Percentiles rank a stretch among this genome's conserved stretches.
Conservation (phyloP, 2,888 invertebrate genomes). For the Drosophila bunnanda region DNA sequence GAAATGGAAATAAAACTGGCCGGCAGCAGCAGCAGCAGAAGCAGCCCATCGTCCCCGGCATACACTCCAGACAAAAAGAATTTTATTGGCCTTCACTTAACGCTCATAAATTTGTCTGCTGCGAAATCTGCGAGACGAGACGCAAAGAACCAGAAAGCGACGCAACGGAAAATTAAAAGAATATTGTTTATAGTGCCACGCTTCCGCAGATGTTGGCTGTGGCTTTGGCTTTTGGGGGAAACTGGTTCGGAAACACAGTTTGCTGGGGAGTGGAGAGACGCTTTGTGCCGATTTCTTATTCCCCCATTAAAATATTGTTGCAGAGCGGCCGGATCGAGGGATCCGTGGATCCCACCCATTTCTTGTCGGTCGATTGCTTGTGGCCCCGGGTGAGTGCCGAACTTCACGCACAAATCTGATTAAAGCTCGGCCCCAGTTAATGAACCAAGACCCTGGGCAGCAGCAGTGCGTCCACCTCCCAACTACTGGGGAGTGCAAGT, state of each 20-base stretch:
- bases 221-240: slow-evolving; percentile 22
- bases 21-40: slow-evolving; percentile 24
- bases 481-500: slow-evolving; percentile 8
- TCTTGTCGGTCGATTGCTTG: slow-evolving; percentile 52
- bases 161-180: slow-evolving; percentile 44
- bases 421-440: slow-evolving; percentile 48
- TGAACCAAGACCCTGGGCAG: slow-evolving; percentile 40
- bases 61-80: slow-evolving; percentile 69
- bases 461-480: slow-evolving; percentile 7
- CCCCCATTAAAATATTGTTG: slow-evolving; percentile 45
- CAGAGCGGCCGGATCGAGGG: slow-evolving; percentile 12
- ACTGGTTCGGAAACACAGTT: slow-evolving; percentile 62
- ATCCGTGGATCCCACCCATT: slow-evolving; percentile 56
- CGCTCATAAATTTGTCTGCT: slow-evolving; percentile 80
- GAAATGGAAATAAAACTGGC: slow-evolving; percentile 49
- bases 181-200: slow-evolving; percentile 70
- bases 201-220: slow-evolving; percentile 62
- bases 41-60: slow-evolving; percentile 14
- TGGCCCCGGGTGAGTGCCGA: slow-evolving; percentile 42
- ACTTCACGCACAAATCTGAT: slow-evolving; percentile 77
- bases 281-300: slow-evolving; percentile 26
- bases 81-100: slow-evolving; percentile 81
- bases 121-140: slow-evolving; percentile 40
- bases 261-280: slow-evolving; percentile 18
- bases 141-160: slow-evolving; percentile 37